These are phyloP conservation scores for Podarcis lilfordi DNA, from an alignment of 2,797 vertebrate genomes.

Conservation along the genomic window DNA sequence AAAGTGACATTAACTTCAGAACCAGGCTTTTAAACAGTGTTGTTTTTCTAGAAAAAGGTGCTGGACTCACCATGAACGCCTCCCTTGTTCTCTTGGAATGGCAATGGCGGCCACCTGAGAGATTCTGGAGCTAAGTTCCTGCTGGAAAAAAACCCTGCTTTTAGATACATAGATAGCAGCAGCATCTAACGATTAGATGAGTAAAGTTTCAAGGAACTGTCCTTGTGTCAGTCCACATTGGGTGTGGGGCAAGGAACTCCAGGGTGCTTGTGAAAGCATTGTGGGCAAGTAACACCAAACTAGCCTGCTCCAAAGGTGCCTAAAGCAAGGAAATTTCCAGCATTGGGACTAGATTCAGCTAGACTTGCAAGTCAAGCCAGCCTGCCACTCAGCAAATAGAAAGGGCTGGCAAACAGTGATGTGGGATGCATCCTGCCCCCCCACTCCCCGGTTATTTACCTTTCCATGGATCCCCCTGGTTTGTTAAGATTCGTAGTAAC, in stretches of 20 bases:
- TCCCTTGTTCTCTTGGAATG: too few relatives aligned
- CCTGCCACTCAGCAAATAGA: too few relatives aligned
- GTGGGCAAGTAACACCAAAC: not conserved
- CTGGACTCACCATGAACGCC: too few relatives aligned
- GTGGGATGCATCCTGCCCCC: too few relatives aligned
- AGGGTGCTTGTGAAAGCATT: not conserved
- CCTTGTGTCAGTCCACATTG: conserved; percentile 33
- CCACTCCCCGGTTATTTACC: too few relatives aligned
- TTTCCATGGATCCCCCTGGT: too few relatives aligned
- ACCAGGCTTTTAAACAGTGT: conserved; percentile 37
- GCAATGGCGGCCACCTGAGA: too few relatives aligned
- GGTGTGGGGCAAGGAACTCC: not conserved
- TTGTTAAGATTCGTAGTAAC: too few relatives aligned
- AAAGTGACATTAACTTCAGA: conserved; percentile 55
- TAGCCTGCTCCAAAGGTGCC: rapidly evolving
- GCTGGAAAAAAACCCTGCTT: not conserved
- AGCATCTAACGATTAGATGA: conserved; percentile 40
- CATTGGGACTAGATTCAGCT: conserved; percentile 9
- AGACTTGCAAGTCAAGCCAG: not conserved
- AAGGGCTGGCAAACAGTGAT: too few relatives aligned
- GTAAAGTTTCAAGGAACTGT: conserved; percentile 7
- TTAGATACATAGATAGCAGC: conserved; percentile 20
- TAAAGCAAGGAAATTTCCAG: not conserved
- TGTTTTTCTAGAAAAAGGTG: too few relatives aligned
- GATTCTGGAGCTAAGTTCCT: too few relatives aligned